These are phyloP conservation scores for Capreolus pygargus DNA, from an alignment of 2,113 vertebrate species.

Conservation along the genomic window DNA sequence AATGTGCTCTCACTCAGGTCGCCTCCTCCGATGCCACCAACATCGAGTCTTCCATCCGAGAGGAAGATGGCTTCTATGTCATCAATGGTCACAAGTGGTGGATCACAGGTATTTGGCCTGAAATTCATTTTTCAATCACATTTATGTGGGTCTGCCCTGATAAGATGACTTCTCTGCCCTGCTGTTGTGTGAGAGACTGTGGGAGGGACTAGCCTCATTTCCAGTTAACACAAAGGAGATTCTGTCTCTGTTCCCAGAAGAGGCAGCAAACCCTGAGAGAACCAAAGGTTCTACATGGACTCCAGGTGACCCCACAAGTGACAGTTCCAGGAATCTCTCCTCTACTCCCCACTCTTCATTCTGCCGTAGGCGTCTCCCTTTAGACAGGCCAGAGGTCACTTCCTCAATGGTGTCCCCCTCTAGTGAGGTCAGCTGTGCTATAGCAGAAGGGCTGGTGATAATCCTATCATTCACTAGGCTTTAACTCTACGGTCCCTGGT, in stretches of 20 bases:
- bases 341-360: not conserved
- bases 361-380: not conserved
- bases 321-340: not conserved
- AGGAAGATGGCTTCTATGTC: slow-evolving; percentile 68
- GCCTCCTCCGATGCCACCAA: slow-evolving; percentile 82
- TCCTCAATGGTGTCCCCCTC: not conserved
- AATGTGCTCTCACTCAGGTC: slow-evolving; percentile 60
- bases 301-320: not conserved
- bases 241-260: not conserved
- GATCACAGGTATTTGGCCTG: slow-evolving; percentile 76
- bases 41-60: slow-evolving; percentile 77
- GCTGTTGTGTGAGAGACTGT: not conserved
- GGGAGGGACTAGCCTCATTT: not conserved
- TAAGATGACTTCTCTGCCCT: not conserved
- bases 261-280: not conserved
- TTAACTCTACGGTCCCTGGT: not conserved
- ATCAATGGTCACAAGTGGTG: slow-evolving; percentile 82
- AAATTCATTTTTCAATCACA: not conserved
- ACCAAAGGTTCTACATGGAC: not conserved
- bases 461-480: accelerated
- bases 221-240: not conserved
- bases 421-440: not conserved
- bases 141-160: not conserved
- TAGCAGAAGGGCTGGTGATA: not conserved
- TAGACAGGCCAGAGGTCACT: not conserved